Base-by-base conservation (phyloP, 1,140 invertebrate species). In the Oryctes rhinoceros region DNA sequence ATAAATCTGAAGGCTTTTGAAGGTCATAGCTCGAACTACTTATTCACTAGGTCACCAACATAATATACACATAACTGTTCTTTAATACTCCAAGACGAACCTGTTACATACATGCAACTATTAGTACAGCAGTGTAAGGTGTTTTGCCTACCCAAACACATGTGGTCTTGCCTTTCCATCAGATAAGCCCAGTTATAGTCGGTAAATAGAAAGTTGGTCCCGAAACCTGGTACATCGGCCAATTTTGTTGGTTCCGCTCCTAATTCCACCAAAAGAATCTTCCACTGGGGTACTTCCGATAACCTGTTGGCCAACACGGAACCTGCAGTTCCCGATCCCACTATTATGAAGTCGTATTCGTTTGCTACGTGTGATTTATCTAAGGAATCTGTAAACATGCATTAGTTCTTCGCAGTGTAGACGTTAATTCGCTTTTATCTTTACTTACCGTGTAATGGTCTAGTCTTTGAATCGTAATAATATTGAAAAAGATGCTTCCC, bases 131-230 rank as follows among this genome's bases (percentile, higher is more conserved):
- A 35, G 1, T 30, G 65, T 35, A 7, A 71, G 7, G 13, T 20
- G 78, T 79, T 18, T 39, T 47, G 39, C 79, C 81, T 82, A 49
- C 91, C 91, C 59, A 91, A 88, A 79, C 94, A 94, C 11, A 92
- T 91, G 79, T 90, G 90, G 5, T 88, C 81, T 83, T 96, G 92
- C 1, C 92, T 91, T 83, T 94, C 94, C 6, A 95, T 94, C 80
- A 88, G 90, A 83, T 96, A 96, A 10, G 92, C 91, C 94, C 95
- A 96, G 87, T 96, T 96, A 83, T 92, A 93, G 75, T 91, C 90
- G 0, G 93, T 95, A 71, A 92, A 88, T 62, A 94, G 92, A 39
- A 94, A 89, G 9, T 91, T 88, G 0, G 93, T 89, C 0, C 93
- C 93, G 20, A 94, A 87, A 18, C 93, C 86, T 0, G 94, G 94